Percentiles rank a stretch among this genome's conserved stretches.
Evolutionary conservation across 2,113 vertebrate species (phyloP).

Genomic region (Lycaon pictus): DNA sequence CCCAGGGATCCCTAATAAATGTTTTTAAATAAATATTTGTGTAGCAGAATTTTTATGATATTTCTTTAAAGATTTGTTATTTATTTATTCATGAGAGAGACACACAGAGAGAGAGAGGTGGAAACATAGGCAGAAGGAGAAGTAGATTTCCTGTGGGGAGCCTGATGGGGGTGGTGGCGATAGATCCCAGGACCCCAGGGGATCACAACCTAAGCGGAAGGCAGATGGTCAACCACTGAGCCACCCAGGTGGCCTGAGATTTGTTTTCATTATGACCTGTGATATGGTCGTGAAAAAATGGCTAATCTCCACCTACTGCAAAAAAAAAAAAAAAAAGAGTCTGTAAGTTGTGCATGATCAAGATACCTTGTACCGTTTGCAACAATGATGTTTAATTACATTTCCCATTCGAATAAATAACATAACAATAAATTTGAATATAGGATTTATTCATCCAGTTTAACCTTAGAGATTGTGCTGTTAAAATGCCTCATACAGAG

Average conservation of each 20-base stretch:
- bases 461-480: background rate
- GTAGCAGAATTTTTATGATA: background rate
- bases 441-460: background rate
- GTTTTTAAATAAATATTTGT: background rate
- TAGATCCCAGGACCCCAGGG: too few species aligned
- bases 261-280: background rate
- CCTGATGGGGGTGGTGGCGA: too few species aligned
- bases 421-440: background rate
- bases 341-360: background rate
- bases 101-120: too few species aligned
- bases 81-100: too few species aligned
- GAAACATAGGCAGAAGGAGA: too few species aligned
- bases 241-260: background rate
- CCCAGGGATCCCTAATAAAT: background rate
- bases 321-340: background rate
- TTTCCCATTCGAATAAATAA: background rate
- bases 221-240: too few species aligned
- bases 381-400: background rate
- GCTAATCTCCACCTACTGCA: background rate
- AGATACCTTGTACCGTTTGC: background rate
- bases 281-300: background rate
- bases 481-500: background rate
- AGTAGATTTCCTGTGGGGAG: too few species aligned
- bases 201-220: too few species aligned
- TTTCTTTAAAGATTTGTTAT: background rate